These are phyloP conservation scores for Agrotis ipsilon DNA, from an alignment of 2,888 invertebrate species.

Conservation along the genomic window DNA sequence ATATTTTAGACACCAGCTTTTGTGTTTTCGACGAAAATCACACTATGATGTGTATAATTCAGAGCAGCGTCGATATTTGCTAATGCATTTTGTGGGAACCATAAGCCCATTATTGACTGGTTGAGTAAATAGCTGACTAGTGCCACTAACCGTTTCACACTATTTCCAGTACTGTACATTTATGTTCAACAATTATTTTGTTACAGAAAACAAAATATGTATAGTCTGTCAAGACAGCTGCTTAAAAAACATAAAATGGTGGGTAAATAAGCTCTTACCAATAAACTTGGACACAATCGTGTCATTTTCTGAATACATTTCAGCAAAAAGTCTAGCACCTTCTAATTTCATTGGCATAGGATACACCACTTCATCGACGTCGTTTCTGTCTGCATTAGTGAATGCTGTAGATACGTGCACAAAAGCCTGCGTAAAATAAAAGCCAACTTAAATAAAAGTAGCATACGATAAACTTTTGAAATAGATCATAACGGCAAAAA, in stretches of 20 bases:
- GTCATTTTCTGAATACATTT: constrained; percentile 50
- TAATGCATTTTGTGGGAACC: constrained; percentile 7
- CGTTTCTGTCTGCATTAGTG: constrained; percentile 61
- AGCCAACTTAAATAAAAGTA: not conserved
- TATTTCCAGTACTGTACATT: not conserved
- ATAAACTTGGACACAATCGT: constrained; percentile 56
- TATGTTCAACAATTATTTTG: not conserved
- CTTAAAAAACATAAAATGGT: not conserved
- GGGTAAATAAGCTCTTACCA: constrained; percentile 58
- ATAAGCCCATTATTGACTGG: not conserved
- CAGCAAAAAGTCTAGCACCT: constrained; percentile 37
- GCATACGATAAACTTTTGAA: too few species aligned
- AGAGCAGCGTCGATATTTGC: not conserved
- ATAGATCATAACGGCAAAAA: not conserved
- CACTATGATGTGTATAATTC: not conserved
- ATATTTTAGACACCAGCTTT: not conserved
- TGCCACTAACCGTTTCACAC: not conserved
- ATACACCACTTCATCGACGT: constrained; percentile 67
- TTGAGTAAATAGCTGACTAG: not conserved
- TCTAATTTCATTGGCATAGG: constrained; percentile 53
- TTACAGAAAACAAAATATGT: too few species aligned
- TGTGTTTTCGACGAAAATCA: not conserved
- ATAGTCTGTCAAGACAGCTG: too few species aligned
- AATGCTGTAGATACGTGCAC: constrained; percentile 71
- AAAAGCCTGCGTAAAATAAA: constrained; percentile 60